These are phyloP conservation scores for Labroides dimidiatus DNA, from an alignment of 2,797 vertebrate genomes.

Conservation along the genomic window DNA sequence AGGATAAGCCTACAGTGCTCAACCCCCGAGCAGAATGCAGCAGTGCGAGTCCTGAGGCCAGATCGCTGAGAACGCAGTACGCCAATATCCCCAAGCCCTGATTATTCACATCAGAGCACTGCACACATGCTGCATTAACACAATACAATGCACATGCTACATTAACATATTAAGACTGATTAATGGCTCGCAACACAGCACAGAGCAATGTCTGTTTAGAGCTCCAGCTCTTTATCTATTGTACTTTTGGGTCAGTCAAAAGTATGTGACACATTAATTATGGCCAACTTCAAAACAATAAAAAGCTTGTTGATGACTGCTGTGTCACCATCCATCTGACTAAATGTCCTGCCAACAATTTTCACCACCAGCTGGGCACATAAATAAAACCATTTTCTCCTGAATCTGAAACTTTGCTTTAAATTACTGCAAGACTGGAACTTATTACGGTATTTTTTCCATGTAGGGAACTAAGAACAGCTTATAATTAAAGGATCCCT, in stretches of 20 bases:
- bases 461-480: no score
- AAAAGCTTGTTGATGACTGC: conserved; percentile 40
- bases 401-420: not conserved
- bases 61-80: conserved; percentile 74
- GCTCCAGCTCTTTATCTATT: not conserved
- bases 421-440: not conserved
- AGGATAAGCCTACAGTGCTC: conserved; percentile 70
- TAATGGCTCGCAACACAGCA: conserved; percentile 8
- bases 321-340: conserved; percentile 47
- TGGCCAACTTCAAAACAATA: conserved; percentile 19
- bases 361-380: conserved; percentile 49
- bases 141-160: conserved; percentile 43
- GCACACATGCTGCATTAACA: conserved; percentile 58
- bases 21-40: conserved; percentile 71
- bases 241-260: conserved; percentile 15
- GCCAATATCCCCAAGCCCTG: conserved; percentile 55
- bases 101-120: conserved; percentile 67
- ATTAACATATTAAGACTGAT: conserved; percentile 44
- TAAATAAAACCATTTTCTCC: conserved; percentile 40
- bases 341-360: conserved; percentile 51
- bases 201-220: conserved; percentile 15
- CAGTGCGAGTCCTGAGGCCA: conserved; percentile 61
- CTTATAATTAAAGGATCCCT: no score
- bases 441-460: not conserved
- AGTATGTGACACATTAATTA: conserved; percentile 25